Evolutionary conservation across 2,113 vertebrate species (phyloP).

Genomic region (Pachycephala philippinensis): DNA sequence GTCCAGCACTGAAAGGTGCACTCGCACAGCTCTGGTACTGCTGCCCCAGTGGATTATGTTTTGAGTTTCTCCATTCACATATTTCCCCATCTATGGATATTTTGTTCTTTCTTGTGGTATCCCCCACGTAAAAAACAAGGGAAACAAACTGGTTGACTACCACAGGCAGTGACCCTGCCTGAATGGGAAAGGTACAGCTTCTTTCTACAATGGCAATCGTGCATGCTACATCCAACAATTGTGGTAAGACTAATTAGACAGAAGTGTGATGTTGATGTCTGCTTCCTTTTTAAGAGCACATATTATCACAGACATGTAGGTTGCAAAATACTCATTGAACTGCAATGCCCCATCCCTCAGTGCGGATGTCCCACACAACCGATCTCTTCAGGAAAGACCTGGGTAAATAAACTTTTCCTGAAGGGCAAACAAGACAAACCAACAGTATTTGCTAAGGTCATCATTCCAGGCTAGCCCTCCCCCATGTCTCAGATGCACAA

Average conservation of each 20-base stretch:
- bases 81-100: background rate
- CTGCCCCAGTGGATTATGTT: background rate
- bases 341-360: background rate
- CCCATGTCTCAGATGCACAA: background rate
- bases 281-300: background rate
- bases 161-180: background rate
- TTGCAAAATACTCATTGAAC: background rate
- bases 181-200: background rate
- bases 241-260: background rate
- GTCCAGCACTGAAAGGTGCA: background rate
- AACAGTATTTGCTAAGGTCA: background rate
- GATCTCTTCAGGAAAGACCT: slow-evolving; percentile 24
- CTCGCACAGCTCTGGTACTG: background rate
- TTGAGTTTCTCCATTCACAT: background rate
- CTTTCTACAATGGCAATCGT: background rate
- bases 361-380: background rate
- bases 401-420: slow-evolving; percentile 47
- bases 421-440: background rate
- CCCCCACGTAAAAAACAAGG: background rate
- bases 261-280: background rate
- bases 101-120: background rate
- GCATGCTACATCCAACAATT: background rate
- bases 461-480: background rate
- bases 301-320: background rate
- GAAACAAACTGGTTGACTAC: background rate